Evolutionary conservation across 2,888 invertebrate genomes (phyloP), one percentile per base, ranked within the genome.

Genomic region (Oxyteleia sp.): DNA sequence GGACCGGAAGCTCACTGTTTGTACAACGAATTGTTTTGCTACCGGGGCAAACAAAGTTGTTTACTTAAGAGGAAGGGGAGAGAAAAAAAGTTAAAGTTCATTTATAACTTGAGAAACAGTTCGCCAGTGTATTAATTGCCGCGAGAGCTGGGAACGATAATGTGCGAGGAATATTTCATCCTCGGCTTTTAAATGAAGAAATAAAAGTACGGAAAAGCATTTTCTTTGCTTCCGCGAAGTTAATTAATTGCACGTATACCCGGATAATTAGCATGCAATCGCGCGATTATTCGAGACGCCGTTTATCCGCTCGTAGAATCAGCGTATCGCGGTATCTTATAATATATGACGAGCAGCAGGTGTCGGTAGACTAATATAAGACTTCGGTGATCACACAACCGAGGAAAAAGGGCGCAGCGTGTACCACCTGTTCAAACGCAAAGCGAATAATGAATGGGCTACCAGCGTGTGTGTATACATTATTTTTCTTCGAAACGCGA

Each of bases 391-490:
- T 76, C 66, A 45, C 74, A 43, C 49, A 53, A 23, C 20, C 57
- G 55, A 68, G 47, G 51, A 76, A 82, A 81, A 76, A 76, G 71
- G 51, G 64, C 66, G 59, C 78, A 74, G 79, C 74, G 74, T 59
- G 68, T 61, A 78, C 74, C 83, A 83, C 83, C 83, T 83, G 78
- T 83, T 83, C 83, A 82, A 82, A 82, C 78, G 72, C 53, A 29
- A 29, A 71, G 71, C 72, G 78, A 74, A 57, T 83, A 83, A 83
- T 83, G 79, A 83, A 83, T 83, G 83, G 69, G 69, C 79, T 75
- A 74, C 74, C 83, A 35, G 63, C 57, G 29, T 68, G 49, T 80
- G 72, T 80, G 57, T 53, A 53, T 83, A 69, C 69, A 74, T 66
- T 78, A 78, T 68, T 78, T 78, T 69, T 66, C 78, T 49, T 61